Evolutionary conservation across 2,797 vertebrate species (phyloP).

Genomic region (Sebastes itinus): DNA sequence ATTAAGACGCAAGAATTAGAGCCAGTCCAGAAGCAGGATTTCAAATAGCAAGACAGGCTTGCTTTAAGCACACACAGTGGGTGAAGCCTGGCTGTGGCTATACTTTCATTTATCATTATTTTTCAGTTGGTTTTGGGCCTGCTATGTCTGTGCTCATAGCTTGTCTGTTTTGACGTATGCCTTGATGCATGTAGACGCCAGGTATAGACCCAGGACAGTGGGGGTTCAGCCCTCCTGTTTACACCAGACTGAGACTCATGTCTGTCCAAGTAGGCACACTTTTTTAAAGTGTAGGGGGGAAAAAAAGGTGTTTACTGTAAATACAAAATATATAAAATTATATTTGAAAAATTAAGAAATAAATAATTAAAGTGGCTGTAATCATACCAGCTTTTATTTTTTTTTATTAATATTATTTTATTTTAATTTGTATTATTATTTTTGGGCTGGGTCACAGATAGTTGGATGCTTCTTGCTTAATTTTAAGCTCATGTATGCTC

Average conservation of each 20-base stretch:
- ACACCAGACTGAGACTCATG: slow-evolving; percentile 34
- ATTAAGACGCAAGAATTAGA: slow-evolving; percentile 60
- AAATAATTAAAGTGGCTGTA: not conserved
- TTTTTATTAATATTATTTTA: too few species aligned
- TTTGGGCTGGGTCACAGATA: not conserved
- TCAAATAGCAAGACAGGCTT: slow-evolving; percentile 21
- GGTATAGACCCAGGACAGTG: slow-evolving; percentile 53
- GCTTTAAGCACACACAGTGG: slow-evolving; percentile 34
- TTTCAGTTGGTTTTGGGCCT: slow-evolving; percentile 52
- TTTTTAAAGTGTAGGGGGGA: not conserved
- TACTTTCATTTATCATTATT: slow-evolving; percentile 48
- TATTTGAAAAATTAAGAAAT: not conserved
- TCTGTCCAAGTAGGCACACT: slow-evolving; percentile 25
- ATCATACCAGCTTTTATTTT: not conserved
- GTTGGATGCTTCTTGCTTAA: slow-evolving; percentile 13
- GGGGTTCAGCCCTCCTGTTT: slow-evolving; percentile 49
- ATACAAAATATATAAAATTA: not conserved
- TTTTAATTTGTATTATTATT: not conserved
- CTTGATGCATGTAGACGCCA: slow-evolving; percentile 45
- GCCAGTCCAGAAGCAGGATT: slow-evolving; percentile 13
- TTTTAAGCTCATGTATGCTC: not conserved
- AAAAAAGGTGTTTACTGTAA: not conserved
- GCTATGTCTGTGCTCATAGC: slow-evolving; percentile 41
- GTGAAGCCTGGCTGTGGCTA: slow-evolving; percentile 24
- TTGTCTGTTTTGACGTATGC: slow-evolving; percentile 66